Base-by-base conservation (phyloP, 2,888 invertebrate genomes). In the Silvanus unidentatus region DNA sequence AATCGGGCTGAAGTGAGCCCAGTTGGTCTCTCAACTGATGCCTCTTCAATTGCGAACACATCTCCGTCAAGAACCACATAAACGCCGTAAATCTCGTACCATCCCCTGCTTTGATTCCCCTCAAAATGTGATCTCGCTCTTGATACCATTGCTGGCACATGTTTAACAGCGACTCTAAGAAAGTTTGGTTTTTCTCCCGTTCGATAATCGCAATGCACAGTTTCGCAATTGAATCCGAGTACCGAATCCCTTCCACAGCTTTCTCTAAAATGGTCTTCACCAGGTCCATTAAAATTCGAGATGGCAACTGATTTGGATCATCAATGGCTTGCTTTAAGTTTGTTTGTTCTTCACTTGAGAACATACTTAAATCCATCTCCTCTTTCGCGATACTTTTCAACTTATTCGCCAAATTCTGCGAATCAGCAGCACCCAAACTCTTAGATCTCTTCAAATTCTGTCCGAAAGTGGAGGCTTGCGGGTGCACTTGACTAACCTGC, bases 51-150 rank as follows among this genome's bases (percentile, higher is more conserved):
- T 89, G 88, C 68, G 88, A 86, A 72, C 89, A 90, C 84, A 92
- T 88, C 78, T 92, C 91, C 60, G 89, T 87, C 53, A 92, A 77
- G 76, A 91, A 90, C 70, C 86, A 86, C 78, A 92, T 89, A 75
- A 90, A 92, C 55, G 90, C 88, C 64, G 85, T 87, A 65, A 80
- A 83, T 48, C 80, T 78, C 30, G 82, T 81, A 41, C 83, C 78
- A 10, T 83, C 83, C 43, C 82, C 61, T 70, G 76, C 64, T 55
- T 69, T 70, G 15, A 70, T 59, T 1, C 77, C 68, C 45, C 80
- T 73, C 41, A 81, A 67, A 48, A 80, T 67, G 75, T 83, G 82
- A 57, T 84, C 85, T 29, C 87, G 73, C 72, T 92, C 90, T 69
- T 89, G 89, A 73, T 88, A 92, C 71, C 71, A 66, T 71, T 91